phyloP scores from a whole-genome alignment of 64 coral and sea anemone species.

The Trachythela sp. region DNA sequence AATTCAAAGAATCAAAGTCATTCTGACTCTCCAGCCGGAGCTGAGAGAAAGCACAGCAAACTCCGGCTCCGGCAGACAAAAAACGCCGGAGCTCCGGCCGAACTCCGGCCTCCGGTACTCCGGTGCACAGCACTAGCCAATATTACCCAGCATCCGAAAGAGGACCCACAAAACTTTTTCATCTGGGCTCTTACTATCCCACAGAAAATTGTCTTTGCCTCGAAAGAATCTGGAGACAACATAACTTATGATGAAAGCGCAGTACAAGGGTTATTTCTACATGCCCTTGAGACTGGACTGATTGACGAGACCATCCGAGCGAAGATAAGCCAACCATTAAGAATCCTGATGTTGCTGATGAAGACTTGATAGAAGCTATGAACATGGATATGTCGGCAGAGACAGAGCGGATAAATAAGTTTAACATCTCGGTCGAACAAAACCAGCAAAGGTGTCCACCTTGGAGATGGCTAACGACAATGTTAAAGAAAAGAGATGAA shows the following conservation, averaged over 20 bases:
- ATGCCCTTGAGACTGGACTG: slow-evolving; percentile 29
- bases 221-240: slow-evolving; percentile 21
- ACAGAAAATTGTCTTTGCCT: slow-evolving; percentile 56
- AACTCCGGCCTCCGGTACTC: no score
- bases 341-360: background rate
- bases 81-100: no score
- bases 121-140: no score
- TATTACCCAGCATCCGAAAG: slow-evolving; percentile 47
- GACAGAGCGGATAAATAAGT: background rate
- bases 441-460: slow-evolving; percentile 6
- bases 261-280: slow-evolving; percentile 21
- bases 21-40: no score
- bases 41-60: no score
- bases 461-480: background rate
- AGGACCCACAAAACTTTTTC: slow-evolving; percentile 48
- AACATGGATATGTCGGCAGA: background rate
- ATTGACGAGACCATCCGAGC: slow-evolving; percentile 24
- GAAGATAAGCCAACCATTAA: background rate
- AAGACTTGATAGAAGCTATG: background rate
- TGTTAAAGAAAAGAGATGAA: background rate
- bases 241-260: slow-evolving; percentile 37
- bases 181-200: slow-evolving; percentile 48
- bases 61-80: no score
- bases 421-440: background rate
- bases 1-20: no score